Evolutionary conservation across 2,797 vertebrate species (phyloP), one percentile per base, ranked within the genome.

Genomic region (Cirrhinus molitorella): DNA sequence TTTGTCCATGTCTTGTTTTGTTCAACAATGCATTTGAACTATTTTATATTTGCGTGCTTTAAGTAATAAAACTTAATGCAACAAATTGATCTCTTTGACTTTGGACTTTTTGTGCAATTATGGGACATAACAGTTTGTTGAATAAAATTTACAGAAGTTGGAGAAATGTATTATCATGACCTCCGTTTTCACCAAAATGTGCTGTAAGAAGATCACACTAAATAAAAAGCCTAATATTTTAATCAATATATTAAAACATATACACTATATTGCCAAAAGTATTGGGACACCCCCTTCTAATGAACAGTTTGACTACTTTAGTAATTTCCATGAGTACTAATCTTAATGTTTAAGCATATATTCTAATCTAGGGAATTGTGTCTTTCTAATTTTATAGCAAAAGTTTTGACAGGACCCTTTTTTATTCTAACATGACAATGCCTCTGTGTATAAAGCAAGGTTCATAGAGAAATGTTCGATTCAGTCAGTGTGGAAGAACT

Each of bases 31-130:
- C 53, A 25, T 59, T 43, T 25, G 21, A 53, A 43, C 55, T 43
- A 49, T 85, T 74, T 80, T 80, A 16, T 84, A 85, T 73, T 73
- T 74, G 34, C 80, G 70, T 80, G 71, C 68, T 81, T 71, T 81
- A 73, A 65, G 49, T 28, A 85, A 80, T 80, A 80, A 80, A 85
- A 75, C 37, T 10, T 43, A 66, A 51, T 59, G 66, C 31, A 68
- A 31, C 55, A 40, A 45, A 43, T 45, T 12, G 53, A 19, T 73
- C 25, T 21, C 21, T 57, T 40, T 9, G 72, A 23, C 31, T 17
- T 53, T 34, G 11, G 31, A 40, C 3, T 73, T 73, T 47, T n/a
- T 55, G 31, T 57, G 51, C 21, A 14, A 37, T 9, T n/a, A 16
- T 55, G 31, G 49, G 28, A 55, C 12, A 57, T 40, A 14, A 14